Evolutionary conservation across 2,113 vertebrate species (phyloP).

Genomic region (Lasiurus cinereus): DNA sequence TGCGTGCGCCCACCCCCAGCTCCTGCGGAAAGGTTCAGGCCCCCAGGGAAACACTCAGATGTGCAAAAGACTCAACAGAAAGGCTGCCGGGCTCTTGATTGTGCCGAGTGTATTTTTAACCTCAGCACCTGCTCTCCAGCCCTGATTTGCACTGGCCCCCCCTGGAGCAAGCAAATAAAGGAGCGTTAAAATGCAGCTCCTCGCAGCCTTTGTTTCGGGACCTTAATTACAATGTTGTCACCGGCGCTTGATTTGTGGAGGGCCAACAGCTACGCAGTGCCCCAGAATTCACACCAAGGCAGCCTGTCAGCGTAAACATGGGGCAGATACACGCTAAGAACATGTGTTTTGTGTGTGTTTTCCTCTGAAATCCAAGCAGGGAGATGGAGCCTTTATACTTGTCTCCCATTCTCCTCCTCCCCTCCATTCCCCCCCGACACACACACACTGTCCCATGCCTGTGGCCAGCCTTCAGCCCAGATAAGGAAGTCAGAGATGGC

Average conservation of each 20-base stretch:
- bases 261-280: constrained; percentile 50
- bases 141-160: neutral
- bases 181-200: constrained; percentile 71
- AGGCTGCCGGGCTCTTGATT: neutral
- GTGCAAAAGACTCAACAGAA: neutral
- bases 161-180: constrained; percentile 46
- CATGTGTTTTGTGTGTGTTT: no score
- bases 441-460: no score
- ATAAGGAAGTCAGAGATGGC: neutral
- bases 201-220: constrained; percentile 69
- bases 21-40: neutral
- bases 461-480: neutral
- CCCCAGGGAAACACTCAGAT: neutral
- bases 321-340: neutral
- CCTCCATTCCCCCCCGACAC: no score
- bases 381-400: neutral
- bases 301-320: constrained; percentile 57
- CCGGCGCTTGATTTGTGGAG: constrained; percentile 64
- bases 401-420: neutral
- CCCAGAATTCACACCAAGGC: neutral
- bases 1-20: neutral
- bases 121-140: constrained; percentile 17
- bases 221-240: constrained; percentile 70
- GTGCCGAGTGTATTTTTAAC: constrained; percentile 35
- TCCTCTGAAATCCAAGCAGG: constrained; percentile 29